Conservation (phyloP, 2,888 invertebrate genomes). For the Cryptosula pallasiana region DNA sequence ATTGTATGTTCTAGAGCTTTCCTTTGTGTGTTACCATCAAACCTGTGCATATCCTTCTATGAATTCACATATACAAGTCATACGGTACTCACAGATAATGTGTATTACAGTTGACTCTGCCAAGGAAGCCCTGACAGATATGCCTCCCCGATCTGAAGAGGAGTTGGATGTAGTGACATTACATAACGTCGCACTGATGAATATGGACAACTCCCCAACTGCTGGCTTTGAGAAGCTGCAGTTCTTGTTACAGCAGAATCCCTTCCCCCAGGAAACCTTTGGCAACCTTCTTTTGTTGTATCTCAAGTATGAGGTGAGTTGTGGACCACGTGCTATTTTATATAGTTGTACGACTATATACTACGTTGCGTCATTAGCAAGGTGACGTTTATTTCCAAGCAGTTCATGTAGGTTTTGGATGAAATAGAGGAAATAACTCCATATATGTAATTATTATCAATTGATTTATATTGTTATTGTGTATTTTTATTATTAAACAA, state of each 20-base stretch:
- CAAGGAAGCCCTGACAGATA: constrained; percentile 58
- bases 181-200: constrained; percentile 90
- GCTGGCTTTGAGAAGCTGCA: constrained; percentile 92
- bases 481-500: no score
- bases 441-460: no score
- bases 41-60: no score
- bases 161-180: constrained; percentile 95
- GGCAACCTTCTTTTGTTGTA: constrained; percentile 89
- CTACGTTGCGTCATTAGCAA: no score
- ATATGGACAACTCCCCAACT: constrained; percentile 78
- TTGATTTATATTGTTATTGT: no score
- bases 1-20: constrained; percentile 64
- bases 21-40: no score
- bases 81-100: no score
- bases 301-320: constrained; percentile 77
- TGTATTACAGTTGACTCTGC: constrained; percentile 76
- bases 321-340: not conserved
- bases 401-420: no score
- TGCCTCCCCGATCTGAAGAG: constrained; percentile 76
- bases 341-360: no score
- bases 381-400: no score
- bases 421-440: no score
- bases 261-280: constrained; percentile 96
- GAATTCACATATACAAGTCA: no score
- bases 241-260: constrained; percentile 88